Conservation (phyloP, 2,113 vertebrate species). For the Pseudorasbora parva region DNA sequence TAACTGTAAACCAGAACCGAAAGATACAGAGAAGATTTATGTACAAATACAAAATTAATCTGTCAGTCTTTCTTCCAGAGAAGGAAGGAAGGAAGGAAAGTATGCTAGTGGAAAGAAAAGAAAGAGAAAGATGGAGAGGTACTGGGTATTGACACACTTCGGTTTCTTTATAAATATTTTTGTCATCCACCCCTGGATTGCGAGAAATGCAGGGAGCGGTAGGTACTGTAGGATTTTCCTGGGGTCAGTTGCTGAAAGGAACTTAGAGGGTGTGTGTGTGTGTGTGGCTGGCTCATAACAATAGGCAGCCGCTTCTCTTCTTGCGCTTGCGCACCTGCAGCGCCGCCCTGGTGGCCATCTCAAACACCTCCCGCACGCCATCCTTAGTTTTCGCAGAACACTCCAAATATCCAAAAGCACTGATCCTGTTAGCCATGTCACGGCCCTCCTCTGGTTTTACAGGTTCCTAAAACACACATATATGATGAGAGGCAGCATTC, state of each 20-base stretch:
- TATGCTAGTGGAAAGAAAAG: constrained; percentile 61
- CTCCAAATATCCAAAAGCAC: constrained; percentile 96
- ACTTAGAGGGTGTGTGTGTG: neutral
- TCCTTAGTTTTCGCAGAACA: constrained; percentile 99
- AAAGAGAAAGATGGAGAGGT: constrained; percentile 52
- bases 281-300: constrained; percentile 79
- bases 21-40: constrained; percentile 47
- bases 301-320: constrained; percentile 84
- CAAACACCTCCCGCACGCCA: constrained; percentile 94
- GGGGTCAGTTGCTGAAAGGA: constrained; percentile 42
- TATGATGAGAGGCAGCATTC: neutral
- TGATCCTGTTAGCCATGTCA: constrained; percentile 97
- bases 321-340: constrained; percentile 95
- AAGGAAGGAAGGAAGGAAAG: constrained; percentile 54
- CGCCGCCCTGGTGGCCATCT: constrained; percentile 95
- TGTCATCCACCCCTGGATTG: constrained; percentile 61
- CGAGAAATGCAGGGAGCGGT: constrained; percentile 61
- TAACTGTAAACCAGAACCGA: constrained; percentile 40
- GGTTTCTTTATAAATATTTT: constrained; percentile 68
- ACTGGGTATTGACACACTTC: constrained; percentile 54
- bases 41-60: constrained; percentile 59
- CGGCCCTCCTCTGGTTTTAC: constrained; percentile 93
- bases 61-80: constrained; percentile 56
- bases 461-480: constrained; percentile 80
- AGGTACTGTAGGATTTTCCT: constrained; percentile 61